Evolutionary conservation across 2,888 invertebrate species (phyloP).

Genomic region (Acanthoscelides obtectus): DNA sequence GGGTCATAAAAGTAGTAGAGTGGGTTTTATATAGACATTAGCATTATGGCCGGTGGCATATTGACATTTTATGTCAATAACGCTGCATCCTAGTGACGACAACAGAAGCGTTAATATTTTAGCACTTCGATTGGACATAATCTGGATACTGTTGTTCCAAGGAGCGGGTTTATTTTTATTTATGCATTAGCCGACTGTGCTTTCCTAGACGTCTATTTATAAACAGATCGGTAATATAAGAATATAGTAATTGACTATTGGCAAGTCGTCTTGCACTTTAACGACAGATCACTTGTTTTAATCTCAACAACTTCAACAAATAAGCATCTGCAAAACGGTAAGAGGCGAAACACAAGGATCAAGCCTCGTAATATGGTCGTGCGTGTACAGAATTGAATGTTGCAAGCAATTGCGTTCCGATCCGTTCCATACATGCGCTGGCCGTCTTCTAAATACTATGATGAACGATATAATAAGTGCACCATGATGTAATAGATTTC

Average conservation of each 20-base stretch:
- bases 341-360: background rate
- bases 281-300: too few species aligned
- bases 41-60: background rate
- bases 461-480: background rate
- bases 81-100: too few species aligned
- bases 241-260: too few species aligned
- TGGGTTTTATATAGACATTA: background rate
- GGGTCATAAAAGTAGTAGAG: background rate
- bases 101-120: background rate
- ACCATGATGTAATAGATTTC: background rate
- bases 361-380: background rate
- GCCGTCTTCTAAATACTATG: background rate
- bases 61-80: background rate
- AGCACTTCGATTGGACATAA: background rate
- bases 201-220: too few species aligned
- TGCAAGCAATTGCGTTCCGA: background rate
- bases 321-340: too few species aligned
- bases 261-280: too few species aligned
- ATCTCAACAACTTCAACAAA: too few species aligned
- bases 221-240: too few species aligned
- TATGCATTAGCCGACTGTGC: background rate
- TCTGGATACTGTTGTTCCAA: background rate
- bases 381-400: background rate
- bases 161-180: background rate
- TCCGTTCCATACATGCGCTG: background rate